These are phyloP conservation scores for Meleagris gallopavo DNA, from an alignment of 2,113 vertebrate species.

Conservation along the genomic window DNA sequence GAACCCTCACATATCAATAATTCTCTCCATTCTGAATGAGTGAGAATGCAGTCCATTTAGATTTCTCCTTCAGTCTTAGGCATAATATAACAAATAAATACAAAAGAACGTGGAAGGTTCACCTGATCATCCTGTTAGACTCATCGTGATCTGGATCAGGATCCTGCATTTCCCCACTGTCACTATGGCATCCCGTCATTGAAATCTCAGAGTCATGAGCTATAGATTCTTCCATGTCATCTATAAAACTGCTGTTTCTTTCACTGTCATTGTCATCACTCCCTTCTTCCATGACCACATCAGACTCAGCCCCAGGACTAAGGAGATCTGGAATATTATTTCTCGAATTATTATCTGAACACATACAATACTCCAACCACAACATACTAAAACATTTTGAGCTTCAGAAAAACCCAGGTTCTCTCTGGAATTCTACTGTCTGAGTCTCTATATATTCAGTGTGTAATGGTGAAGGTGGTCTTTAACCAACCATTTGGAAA, in stretches of 20 bases:
- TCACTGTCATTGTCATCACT: slow-evolving; percentile 92
- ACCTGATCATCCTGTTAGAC: slow-evolving; percentile 93
- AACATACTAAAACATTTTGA: neutral
- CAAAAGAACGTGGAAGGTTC: neutral
- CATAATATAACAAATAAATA: neutral
- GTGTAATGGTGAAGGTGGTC: neutral
- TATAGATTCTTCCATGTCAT: slow-evolving; percentile 91
- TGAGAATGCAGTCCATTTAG: neutral
- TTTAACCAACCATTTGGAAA: neutral
- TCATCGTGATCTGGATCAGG: slow-evolving; percentile 88
- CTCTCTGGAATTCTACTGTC: neutral
- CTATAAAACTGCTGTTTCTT: slow-evolving; percentile 84
- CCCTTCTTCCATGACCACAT: slow-evolving; percentile 91
- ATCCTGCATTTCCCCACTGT: slow-evolving; percentile 88
- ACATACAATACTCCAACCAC: neutral
- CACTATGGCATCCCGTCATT: slow-evolving; percentile 81
- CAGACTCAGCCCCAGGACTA: slow-evolving; percentile 92
- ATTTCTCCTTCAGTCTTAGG: neutral
- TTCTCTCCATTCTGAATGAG: neutral
- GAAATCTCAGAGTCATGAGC: slow-evolving; percentile 83
- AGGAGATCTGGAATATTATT: slow-evolving; percentile 85
- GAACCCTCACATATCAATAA: neutral
- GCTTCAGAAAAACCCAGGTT: neutral
- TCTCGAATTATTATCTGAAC: slow-evolving; percentile 17
- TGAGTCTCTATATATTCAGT: neutral